Evolutionary conservation across 1,140 invertebrate genomes (phyloP), one percentile per base, ranked within the genome.

Genomic region (Pemphigus obesinymphae): DNA sequence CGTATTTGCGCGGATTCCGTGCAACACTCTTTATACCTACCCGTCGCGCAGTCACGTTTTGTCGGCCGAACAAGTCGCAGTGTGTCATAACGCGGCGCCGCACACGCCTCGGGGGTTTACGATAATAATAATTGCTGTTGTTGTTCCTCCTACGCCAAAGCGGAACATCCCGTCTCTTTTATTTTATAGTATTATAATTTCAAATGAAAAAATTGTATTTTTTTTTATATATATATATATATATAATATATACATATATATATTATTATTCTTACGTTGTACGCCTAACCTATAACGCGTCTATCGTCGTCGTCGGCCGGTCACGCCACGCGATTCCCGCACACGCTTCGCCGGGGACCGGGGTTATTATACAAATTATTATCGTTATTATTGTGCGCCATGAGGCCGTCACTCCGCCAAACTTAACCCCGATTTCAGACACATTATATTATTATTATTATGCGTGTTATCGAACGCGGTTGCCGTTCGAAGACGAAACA

Each of bases 161-260:
- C 34, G 34, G 75, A 58, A 78, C 55, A 78, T 61, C 23, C 75
- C 17, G 75, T 78, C 55, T 78, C 75, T 78, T 78, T 72, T 78
- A 78, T 58, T 31, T 75, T 75, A 29, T 37, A 34, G 11, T 76
- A 37, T 76, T 72, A 48, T 72, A 29, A 72, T 66, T 37, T 37
- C 37, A n/a, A n/a, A n/a, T n/a, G n/a, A n/a, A n/a, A n/a, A n/a
- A n/a, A n/a, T n/a, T n/a, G n/a, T n/a, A n/a, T n/a, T 70, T 70
- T 70, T n/a, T 23, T 23, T 29, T n/a, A 29, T 70, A 23, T 11
- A 29, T 26, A 53, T 75, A 48, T 48, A 50, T 34, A 63, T 29
- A 31, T 63, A 63, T 17, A 29, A n/a, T 5, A n/a, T n/a, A n/a
- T n/a, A n/a, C n/a, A n/a, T n/a, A n/a, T n/a, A n/a, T n/a, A n/a